Conservation (phyloP, 2,113 vertebrate genomes). For the Anhinga rufa region DNA sequence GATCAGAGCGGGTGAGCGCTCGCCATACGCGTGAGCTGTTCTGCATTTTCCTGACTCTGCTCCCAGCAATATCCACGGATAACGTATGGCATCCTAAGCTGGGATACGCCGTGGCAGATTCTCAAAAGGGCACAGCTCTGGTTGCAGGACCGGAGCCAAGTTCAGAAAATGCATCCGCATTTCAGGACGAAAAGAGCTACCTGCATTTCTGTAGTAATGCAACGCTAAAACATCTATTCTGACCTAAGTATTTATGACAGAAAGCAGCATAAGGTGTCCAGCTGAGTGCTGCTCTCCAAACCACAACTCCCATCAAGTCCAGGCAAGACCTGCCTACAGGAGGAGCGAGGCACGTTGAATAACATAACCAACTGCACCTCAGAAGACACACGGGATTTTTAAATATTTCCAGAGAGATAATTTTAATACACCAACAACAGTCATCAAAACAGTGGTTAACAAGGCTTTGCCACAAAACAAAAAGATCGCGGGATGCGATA, state of each 20-base stretch:
- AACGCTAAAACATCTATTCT: not conserved
- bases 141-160: not conserved
- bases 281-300: not conserved
- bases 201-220: not conserved
- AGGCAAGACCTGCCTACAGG: not conserved
- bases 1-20: not conserved
- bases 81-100: rapidly evolving
- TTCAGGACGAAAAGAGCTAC: not conserved
- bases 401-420: not conserved
- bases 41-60: not conserved
- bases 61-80: not conserved
- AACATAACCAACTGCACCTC: not conserved
- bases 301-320: not conserved
- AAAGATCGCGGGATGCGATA: not conserved
- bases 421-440: rapidly evolving
- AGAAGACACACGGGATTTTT: not conserved
- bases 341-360: rapidly evolving
- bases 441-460: not conserved
- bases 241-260: not conserved
- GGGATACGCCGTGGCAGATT: not conserved
- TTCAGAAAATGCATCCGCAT: not conserved
- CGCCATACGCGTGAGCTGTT: not conserved
- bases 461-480: not conserved
- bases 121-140: not conserved
- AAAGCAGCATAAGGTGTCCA: not conserved